Conservation (phyloP, 2,888 invertebrate species). For the Diadegma fenestrale region DNA sequence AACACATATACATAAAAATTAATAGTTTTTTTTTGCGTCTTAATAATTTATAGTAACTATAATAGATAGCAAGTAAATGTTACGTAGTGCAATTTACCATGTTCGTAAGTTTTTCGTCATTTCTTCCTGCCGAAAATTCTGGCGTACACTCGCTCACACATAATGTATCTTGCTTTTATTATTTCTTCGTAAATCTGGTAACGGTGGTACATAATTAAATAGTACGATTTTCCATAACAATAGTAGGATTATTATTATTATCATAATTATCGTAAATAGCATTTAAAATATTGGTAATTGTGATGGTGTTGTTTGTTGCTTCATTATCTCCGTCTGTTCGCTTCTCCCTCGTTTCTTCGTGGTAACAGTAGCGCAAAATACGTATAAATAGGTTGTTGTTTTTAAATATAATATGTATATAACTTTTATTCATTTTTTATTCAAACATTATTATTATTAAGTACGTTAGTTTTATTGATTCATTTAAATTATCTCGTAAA, state of each 20-base stretch:
- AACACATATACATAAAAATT: slow-evolving; percentile 64
- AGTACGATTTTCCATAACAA: slow-evolving; percentile 28
- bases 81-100: slow-evolving; percentile 52
- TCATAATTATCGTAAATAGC: slow-evolving; percentile 52
- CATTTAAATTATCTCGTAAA: slow-evolving; percentile 80
- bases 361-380: slow-evolving; percentile 73
- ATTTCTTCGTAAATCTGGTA: slow-evolving; percentile 49
- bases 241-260: slow-evolving; percentile 49
- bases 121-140: not conserved
- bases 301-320: slow-evolving; percentile 40
- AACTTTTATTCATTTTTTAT: not conserved
- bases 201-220: slow-evolving; percentile 71
- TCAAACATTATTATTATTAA: not conserved
- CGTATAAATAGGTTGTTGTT: slow-evolving; percentile 64
- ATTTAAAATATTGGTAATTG: slow-evolving; percentile 66
- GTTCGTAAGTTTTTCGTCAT: not conserved
- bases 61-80: slow-evolving; percentile 2
- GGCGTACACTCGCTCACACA: not conserved
- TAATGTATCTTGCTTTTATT: not conserved
- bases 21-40: slow-evolving; percentile 53
- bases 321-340: not conserved
- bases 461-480: slow-evolving; percentile 74
- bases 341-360: slow-evolving; percentile 26
- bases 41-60: slow-evolving; percentile 50
- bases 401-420: slow-evolving; percentile 9